These are phyloP conservation scores for Cassiopea andromeda DNA, from an alignment of 30 jellyfish, hydroid and myxozoan genomes.

Conservation along the genomic window DNA sequence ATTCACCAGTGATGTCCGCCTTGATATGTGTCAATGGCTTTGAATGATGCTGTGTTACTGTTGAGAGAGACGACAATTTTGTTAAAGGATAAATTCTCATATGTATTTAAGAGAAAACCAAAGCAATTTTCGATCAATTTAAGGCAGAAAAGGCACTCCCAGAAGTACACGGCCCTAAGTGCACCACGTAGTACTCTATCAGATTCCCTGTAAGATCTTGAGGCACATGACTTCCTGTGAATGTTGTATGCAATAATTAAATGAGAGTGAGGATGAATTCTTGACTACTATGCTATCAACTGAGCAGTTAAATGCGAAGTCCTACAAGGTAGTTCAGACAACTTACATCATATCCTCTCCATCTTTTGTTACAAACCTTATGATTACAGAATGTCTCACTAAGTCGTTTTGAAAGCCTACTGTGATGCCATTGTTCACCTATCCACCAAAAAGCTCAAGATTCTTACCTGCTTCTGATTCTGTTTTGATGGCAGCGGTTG, in stretches of 20 bases:
- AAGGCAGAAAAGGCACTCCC: conserved; percentile 16
- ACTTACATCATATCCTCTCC: conserved; percentile 32
- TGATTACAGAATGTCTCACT: conserved; percentile 32
- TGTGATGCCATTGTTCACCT: conserved; percentile 49
- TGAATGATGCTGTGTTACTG: too few relatives aligned
- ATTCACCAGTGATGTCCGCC: too few relatives aligned
- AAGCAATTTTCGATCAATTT: conserved; percentile 2
- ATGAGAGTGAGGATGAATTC: conserved; percentile 49
- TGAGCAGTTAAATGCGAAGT: conserved; percentile 42
- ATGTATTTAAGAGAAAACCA: not conserved
- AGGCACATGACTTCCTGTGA: conserved; percentile 36
- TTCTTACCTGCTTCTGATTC: conserved; percentile 29
- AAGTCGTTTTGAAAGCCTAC: conserved; percentile 34
- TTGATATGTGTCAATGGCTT: too few relatives aligned
- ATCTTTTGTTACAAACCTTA: conserved; percentile 15
- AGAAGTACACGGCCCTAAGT: conserved; percentile 2
- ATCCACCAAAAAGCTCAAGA: conserved; percentile 6
- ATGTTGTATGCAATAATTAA: conserved; percentile 8
- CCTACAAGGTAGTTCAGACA: conserved; percentile 18
- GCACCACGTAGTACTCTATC: not conserved
- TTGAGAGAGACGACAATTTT: too few relatives aligned
- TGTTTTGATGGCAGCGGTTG: conserved; percentile 16
- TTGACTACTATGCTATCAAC: conserved; percentile 36
- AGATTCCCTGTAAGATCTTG: not conserved
- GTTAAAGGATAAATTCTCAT: too few relatives aligned